These are phyloP conservation scores for Wasmannia auropunctata DNA, from an alignment of 1,140 invertebrate species.

Conservation along the genomic window DNA sequence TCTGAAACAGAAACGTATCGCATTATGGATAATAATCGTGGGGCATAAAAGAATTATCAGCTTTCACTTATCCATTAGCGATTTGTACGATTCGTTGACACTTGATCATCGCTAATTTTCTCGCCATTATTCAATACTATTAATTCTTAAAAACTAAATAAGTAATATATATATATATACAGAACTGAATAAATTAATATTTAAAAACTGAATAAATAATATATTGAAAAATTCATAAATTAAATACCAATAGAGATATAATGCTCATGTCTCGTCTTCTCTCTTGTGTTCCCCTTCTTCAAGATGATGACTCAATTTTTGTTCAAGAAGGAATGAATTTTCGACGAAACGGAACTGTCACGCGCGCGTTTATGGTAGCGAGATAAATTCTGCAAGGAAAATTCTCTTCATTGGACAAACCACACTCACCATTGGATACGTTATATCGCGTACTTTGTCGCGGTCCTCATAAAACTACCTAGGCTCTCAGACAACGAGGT, in stretches of 20 bases:
- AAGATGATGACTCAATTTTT: neutral
- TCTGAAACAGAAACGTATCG: slow-evolving; percentile 4
- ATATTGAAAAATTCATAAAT: neutral
- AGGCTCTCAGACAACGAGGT: slow-evolving; percentile 59
- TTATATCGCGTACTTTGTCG: slow-evolving; percentile 73
- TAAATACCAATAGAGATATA: neutral
- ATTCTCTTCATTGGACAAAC: slow-evolving; percentile 31
- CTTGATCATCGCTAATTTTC: neutral
- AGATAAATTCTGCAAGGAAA: slow-evolving; percentile 20
- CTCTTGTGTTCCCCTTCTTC: neutral
- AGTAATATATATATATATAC: too few relatives aligned
- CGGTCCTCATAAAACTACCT: slow-evolving; percentile 71
- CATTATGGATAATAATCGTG: neutral
- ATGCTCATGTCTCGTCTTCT: neutral
- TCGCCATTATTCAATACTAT: neutral
- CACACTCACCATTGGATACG: neutral
- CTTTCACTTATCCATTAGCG: neutral
- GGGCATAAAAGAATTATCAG: neutral
- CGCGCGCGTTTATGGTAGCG: neutral
- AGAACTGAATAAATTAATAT: too few relatives aligned
- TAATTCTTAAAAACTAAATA: neutral
- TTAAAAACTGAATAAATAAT: neutral
- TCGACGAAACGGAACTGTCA: neutral
- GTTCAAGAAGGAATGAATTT: neutral
- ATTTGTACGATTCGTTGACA: neutral